A percentile compares a stretch with the other conserved stretches of the same genome.
phyloP scores from a whole-genome alignment of 2,888 invertebrate genomes.

The Deroplatys truncata region DNA sequence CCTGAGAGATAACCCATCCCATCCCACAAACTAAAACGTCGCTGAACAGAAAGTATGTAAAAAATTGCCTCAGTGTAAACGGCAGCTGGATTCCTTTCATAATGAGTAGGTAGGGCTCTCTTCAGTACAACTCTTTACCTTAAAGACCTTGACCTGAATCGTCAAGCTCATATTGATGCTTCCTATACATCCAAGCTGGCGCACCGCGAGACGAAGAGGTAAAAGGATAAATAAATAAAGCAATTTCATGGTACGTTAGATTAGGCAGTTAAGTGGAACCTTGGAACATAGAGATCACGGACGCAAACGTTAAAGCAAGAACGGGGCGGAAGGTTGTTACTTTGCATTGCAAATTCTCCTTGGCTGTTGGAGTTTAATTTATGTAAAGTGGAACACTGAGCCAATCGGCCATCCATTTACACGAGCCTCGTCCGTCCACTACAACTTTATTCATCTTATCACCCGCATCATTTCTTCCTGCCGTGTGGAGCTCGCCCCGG shows the following conservation, averaged over 20 bases:
- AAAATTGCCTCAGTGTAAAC: too few species aligned
- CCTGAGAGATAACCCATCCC: too few species aligned
- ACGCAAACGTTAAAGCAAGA: not conserved
- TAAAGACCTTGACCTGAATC: too few species aligned
- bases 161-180: not conserved
- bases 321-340: not conserved
- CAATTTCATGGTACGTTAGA: not conserved
- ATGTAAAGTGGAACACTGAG: not conserved
- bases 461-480: not conserved
- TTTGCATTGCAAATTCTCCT: not conserved
- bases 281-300: not conserved
- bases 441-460: not conserved
- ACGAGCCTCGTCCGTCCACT: not conserved
- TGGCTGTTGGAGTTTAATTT: not conserved
- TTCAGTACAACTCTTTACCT: too few species aligned
- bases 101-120: too few species aligned
- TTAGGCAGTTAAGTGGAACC: not conserved
- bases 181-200: not conserved
- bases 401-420: not conserved
- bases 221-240: not conserved
- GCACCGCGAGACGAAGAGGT: not conserved
- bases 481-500: not conserved
- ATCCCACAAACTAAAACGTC: too few species aligned
- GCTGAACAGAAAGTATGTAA: too few species aligned
- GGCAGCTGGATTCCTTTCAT: too few species aligned